Evolutionary conservation across 2,888 invertebrate species (phyloP).

Genomic region (Lathronympha strigana): DNA sequence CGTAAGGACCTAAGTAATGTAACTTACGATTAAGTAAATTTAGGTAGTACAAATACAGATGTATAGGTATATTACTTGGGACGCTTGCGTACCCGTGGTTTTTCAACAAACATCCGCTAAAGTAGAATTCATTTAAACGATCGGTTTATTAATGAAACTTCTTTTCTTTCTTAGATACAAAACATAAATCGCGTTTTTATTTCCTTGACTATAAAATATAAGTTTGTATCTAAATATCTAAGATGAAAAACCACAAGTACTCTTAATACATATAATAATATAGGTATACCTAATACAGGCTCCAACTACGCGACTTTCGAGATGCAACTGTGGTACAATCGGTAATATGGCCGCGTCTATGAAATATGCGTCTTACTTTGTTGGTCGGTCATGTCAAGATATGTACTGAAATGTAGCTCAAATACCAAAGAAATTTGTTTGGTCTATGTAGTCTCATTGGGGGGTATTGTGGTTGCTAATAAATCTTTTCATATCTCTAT

Average conservation of each 20-base stretch:
- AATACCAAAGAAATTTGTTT: background rate
- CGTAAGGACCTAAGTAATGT: background rate
- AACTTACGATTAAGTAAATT: constrained; percentile 3
- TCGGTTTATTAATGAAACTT: no score
- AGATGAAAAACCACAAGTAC: constrained; percentile 2
- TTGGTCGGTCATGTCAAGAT: background rate
- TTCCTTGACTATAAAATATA: no score
- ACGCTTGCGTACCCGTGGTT: background rate
- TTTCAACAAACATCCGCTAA: background rate
- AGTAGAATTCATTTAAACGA: no score
- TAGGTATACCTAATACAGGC: constrained; percentile 3
- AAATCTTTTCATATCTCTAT: no score
- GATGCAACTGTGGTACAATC: background rate
- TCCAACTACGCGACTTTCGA: constrained; percentile 5
- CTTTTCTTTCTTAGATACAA: no score
- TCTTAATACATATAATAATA: background rate
- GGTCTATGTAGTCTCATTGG: no score
- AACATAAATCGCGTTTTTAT: no score
- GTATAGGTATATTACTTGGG: constrained; percentile 8
- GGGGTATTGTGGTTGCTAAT: no score
- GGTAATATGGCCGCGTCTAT: background rate
- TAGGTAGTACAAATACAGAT: constrained; percentile 6
- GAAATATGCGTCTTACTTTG: background rate
- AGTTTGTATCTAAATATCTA: background rate
- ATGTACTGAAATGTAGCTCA: background rate